A percentile compares a stretch with the other conserved stretches of the same genome.
phyloP scores from a whole-genome alignment of 2,888 invertebrate species.

The Rhabditoides inermis region DNA sequence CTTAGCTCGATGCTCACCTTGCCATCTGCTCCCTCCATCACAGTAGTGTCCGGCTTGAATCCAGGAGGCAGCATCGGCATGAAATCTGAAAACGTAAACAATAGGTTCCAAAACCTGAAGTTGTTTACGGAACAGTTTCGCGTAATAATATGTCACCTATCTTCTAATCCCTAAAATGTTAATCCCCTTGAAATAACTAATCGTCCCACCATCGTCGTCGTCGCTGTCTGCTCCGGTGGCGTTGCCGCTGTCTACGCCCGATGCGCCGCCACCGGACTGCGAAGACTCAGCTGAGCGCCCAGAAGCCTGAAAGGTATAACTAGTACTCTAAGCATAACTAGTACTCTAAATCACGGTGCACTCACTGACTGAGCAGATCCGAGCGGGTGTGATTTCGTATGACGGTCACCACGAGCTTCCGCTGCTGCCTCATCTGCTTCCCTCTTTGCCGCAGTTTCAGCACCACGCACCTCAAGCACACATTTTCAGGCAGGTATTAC shows the following conservation, averaged over 20 bases:
- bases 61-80: slow-evolving; percentile 45
- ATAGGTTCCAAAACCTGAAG: not conserved
- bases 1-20: slow-evolving; percentile 7
- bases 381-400: too few species aligned
- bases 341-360: too few species aligned
- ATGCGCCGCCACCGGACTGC: not conserved
- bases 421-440: not conserved
- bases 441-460: slow-evolving; percentile 11
- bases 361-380: not conserved
- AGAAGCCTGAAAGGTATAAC: not conserved
- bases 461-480: too few species aligned
- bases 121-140: not conserved
- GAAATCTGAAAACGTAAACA: slow-evolving; percentile 21
- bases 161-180: too few species aligned
- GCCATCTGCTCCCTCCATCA: slow-evolving; percentile 6
- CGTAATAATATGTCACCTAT: too few species aligned
- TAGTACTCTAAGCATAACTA: not conserved
- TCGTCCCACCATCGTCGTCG: slow-evolving; percentile 14
- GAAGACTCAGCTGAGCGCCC: slow-evolving; percentile 4
- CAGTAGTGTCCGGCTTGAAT: slow-evolving; percentile 29
- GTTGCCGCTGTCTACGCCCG: not conserved
- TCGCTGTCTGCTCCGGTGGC: slow-evolving; percentile 15
- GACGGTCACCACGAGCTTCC: too few species aligned
- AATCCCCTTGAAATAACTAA: not conserved
- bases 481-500: too few species aligned